These are phyloP conservation scores for Hemichromis elongatus DNA, from an alignment of 2,113 vertebrate genomes.

Conservation along the genomic window DNA sequence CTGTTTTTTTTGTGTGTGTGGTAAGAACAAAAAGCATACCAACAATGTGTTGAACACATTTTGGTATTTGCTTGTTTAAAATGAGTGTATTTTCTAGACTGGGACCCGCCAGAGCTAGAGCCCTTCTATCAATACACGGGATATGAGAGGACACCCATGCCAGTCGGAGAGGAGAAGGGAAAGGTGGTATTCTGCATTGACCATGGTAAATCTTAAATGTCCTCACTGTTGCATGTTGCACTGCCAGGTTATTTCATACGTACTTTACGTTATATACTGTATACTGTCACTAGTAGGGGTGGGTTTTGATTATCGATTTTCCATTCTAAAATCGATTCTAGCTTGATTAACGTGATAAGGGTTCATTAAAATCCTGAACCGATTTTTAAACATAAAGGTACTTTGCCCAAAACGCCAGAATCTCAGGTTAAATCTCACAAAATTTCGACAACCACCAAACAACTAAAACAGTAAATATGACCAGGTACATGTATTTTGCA, in stretches of 20 bases:
- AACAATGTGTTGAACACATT: fast-evolving
- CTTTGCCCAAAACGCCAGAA: no score
- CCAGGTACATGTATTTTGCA: no score
- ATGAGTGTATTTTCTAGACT: conserved; percentile 69
- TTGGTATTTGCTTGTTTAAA: background rate
- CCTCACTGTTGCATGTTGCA: background rate
- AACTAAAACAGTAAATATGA: no score
- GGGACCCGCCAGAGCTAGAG: conserved; percentile 82
- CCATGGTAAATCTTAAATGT: conserved; percentile 71
- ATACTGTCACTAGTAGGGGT: background rate
- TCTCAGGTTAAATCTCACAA: no score
- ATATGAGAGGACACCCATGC: conserved; percentile 50
- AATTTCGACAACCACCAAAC: no score
- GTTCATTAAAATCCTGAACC: no score
- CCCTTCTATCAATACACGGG: conserved; percentile 78
- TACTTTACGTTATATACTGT: background rate
- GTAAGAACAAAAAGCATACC: background rate
- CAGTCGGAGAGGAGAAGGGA: conserved; percentile 63
- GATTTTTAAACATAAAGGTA: no score
- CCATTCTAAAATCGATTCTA: no score
- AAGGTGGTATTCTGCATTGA: conserved; percentile 76
- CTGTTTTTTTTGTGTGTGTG: background rate
- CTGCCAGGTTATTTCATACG: background rate
- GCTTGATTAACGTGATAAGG: no score
- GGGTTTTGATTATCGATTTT: no score